Evolutionary conservation across 53 echinoderm and acorn worm species (phyloP).

Genomic region (Henricia sp.): DNA sequence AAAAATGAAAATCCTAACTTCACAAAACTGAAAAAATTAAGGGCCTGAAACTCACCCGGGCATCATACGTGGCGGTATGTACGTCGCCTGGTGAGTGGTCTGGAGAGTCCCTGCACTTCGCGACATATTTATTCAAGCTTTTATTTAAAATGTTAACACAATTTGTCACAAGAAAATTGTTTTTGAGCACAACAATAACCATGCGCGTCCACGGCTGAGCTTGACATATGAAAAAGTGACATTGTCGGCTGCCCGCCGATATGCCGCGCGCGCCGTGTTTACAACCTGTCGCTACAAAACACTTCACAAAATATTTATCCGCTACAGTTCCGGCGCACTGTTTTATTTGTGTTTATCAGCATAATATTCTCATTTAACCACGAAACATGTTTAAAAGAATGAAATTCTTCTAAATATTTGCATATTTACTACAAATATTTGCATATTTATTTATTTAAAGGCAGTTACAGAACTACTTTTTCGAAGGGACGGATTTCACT

Average conservation of each 20-base stretch:
- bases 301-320: conserved; percentile 10
- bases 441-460: background rate
- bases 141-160: no score
- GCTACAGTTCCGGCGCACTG: no score
- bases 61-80: conserved; percentile 90
- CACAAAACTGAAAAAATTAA: no score
- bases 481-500: background rate
- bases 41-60: conserved; percentile 99
- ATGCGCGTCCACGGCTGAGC: no score
- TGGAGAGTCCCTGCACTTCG: conserved; percentile 91
- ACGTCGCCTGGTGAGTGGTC: conserved; percentile 95
- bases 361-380: no score
- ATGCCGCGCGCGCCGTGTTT: conserved; percentile 62
- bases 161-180: background rate
- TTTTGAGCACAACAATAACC: background rate
- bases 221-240: background rate
- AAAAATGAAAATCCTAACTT: no score
- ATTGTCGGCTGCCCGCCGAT: background rate
- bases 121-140: conserved; percentile 71
- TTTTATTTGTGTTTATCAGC: no score
- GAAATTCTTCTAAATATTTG: background rate
- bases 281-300: conserved; percentile 31
- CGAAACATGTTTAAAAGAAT: no score
- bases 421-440: background rate
- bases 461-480: conserved; percentile 24